Evolutionary conservation across 2,113 vertebrate genomes (phyloP).

Genomic region (Pedionomus torquatus): DNA sequence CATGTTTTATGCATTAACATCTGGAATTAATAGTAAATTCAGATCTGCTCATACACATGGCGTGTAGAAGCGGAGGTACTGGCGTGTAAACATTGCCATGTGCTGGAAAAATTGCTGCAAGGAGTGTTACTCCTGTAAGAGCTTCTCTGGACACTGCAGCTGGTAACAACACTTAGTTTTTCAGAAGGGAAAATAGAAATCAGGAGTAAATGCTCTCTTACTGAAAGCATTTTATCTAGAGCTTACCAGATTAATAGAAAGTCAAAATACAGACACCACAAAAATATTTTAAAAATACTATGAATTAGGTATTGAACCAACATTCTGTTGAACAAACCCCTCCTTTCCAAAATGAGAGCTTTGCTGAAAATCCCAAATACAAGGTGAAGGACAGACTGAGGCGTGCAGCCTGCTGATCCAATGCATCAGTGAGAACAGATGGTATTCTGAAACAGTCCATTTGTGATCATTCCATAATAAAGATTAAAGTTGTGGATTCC

Average conservation of each 20-base stretch:
- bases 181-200: background rate
- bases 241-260: background rate
- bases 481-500: conserved; percentile 75
- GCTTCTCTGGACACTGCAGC: conserved; percentile 5
- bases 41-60: background rate
- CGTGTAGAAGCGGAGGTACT: background rate
- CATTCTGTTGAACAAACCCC: background rate
- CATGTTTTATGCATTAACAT: background rate
- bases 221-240: background rate
- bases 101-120: background rate
- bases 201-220: background rate
- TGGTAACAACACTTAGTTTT: background rate
- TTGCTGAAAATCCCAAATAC: conserved; percentile 14
- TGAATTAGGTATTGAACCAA: background rate
- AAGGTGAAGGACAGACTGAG: conserved; percentile 70
- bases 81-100: background rate
- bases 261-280: conserved; percentile 1
- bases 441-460: conserved; percentile 69
- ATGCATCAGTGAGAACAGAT: conserved; percentile 77
- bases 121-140: background rate
- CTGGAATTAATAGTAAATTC: background rate
- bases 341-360: conserved; percentile 22
- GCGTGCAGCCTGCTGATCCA: conserved; percentile 44
- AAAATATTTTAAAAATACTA: background rate
- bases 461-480: conserved; percentile 74